Evolutionary conservation across 2,888 invertebrate species (phyloP).

Genomic region (Drosophila ezoana): DNA sequence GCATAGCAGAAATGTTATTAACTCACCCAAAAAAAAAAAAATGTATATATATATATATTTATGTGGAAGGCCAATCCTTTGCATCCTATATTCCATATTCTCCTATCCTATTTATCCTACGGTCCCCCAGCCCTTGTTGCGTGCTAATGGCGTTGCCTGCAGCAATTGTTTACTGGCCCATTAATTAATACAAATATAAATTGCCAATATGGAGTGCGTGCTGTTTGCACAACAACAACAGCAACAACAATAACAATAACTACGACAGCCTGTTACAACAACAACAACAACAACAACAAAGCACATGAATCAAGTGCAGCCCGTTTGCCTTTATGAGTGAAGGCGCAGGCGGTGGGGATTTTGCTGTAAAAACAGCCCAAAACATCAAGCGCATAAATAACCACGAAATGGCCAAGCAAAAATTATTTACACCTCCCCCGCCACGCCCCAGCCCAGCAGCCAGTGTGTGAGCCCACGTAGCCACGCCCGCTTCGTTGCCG

Average conservation of each 20-base stretch:
- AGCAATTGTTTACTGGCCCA: slow-evolving; percentile 81
- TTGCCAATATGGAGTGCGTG: slow-evolving; percentile 81
- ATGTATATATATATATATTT: not conserved
- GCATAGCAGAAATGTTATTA: slow-evolving; percentile 63
- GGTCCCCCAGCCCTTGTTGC: slow-evolving; percentile 42
- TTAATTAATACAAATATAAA: slow-evolving; percentile 82
- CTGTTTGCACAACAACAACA: slow-evolving; percentile 54
- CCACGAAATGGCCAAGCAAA: slow-evolving; percentile 80
- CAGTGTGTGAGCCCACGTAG: not conserved
- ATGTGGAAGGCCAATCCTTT: slow-evolving; percentile 10
- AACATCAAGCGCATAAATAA: slow-evolving; percentile 75
- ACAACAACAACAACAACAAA: slow-evolving; percentile 35
- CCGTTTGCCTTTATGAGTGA: slow-evolving; percentile 37
- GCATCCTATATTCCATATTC: slow-evolving; percentile 1
- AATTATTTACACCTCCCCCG: slow-evolving; percentile 55
- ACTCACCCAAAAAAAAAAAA: slow-evolving; percentile 37
- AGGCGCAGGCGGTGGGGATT: slow-evolving; percentile 1
- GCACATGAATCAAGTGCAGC: slow-evolving; percentile 72
- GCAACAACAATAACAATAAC: slow-evolving; percentile 40
- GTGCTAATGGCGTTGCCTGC: slow-evolving; percentile 77
- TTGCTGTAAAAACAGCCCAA: slow-evolving; percentile 54
- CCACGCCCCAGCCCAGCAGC: not conserved
- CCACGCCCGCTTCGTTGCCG: slow-evolving; percentile 41
- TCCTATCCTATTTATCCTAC: not conserved
- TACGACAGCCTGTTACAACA: slow-evolving; percentile 30